A percentile compares a stretch with the other conserved stretches of the same genome.
phyloP scores from a whole-genome alignment of 2,797 vertebrate species.

The Acanthis flammea region DNA sequence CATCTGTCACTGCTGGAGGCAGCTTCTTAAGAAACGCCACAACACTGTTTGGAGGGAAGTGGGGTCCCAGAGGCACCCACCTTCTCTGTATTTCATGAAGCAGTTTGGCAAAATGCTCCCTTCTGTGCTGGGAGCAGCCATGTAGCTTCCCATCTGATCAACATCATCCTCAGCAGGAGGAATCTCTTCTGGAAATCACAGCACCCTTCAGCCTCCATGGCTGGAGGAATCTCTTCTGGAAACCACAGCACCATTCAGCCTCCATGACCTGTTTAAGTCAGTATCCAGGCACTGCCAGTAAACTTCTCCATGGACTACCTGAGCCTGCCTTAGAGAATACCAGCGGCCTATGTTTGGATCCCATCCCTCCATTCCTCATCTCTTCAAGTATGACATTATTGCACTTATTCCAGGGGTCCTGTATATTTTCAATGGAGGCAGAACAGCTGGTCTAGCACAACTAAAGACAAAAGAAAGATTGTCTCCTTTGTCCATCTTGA shows the following conservation, averaged over 20 bases:
- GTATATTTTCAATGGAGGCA: background rate
- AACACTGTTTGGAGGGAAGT: background rate
- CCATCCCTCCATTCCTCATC: background rate
- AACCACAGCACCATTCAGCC: background rate
- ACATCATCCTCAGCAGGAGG: accelerated
- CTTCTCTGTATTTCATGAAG: background rate
- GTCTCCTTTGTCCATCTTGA: background rate
- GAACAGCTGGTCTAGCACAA: background rate
- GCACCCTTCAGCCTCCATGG: background rate
- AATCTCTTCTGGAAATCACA: background rate
- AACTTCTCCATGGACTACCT: background rate
- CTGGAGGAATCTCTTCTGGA: background rate
- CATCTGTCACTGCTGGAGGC: background rate
- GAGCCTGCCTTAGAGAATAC: background rate
- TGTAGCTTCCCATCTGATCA: background rate
- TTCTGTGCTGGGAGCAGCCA: background rate
- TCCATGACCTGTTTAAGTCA: background rate
- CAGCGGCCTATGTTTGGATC: background rate
- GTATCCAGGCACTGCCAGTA: background rate
- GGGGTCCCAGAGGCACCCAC: background rate
- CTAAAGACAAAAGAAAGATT: background rate
- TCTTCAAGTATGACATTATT: background rate
- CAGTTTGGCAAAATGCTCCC: background rate
- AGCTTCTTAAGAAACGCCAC: background rate
- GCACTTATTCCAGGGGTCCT: background rate